Evolutionary conservation across 2,888 invertebrate genomes (phyloP).

Genomic region (Cosmopolites sordidus): DNA sequence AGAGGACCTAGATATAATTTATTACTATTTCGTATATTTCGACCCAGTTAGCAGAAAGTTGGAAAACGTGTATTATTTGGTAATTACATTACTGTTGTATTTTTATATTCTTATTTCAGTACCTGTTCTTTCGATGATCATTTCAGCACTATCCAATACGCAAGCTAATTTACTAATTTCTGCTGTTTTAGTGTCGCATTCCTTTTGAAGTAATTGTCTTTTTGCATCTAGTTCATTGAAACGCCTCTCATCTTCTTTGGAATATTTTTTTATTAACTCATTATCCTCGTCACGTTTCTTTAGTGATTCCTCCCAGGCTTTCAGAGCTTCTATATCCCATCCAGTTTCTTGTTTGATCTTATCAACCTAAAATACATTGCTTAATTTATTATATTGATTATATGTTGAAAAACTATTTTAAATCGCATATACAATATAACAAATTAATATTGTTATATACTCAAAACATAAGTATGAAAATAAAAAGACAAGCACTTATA

Average conservation of each 20-base stretch:
- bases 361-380: constrained; percentile 47
- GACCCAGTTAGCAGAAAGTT: too few relatives aligned
- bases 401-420: too few relatives aligned
- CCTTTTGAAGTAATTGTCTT: constrained; percentile 51
- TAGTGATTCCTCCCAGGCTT: constrained; percentile 69
- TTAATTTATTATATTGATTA: too few relatives aligned
- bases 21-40: too few relatives aligned
- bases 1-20: too few relatives aligned
- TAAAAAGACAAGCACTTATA: too few relatives aligned
- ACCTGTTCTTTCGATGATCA: constrained; percentile 44
- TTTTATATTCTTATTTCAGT: too few relatives aligned
- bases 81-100: too few relatives aligned
- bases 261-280: constrained; percentile 65
- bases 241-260: constrained; percentile 64
- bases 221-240: constrained; percentile 59
- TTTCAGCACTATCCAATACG: constrained; percentile 55
- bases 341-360: constrained; percentile 61
- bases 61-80: too few relatives aligned
- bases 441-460: too few relatives aligned
- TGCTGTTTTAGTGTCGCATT: constrained; percentile 50
- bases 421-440: too few relatives aligned
- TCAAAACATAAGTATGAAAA: too few relatives aligned
- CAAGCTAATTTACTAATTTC: constrained; percentile 49
- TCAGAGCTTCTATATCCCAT: constrained; percentile 63
- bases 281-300: constrained; percentile 66